Conservation (phyloP, 2,113 vertebrate genomes). For the Pholis gunnellus region DNA sequence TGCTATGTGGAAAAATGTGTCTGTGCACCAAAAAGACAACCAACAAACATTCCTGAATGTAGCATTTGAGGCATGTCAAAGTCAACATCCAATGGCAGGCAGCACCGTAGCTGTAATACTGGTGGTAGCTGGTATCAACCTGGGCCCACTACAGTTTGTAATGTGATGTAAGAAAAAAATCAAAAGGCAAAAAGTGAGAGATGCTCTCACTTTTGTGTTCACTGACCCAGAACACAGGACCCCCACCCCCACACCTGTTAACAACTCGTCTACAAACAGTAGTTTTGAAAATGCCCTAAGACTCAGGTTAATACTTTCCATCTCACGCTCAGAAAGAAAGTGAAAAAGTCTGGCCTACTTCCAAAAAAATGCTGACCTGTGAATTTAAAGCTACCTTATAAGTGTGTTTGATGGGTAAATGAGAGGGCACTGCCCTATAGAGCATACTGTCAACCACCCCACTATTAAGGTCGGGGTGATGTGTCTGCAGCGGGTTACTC, state of each 20-base stretch:
- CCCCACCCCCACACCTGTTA: neutral
- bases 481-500: neutral
- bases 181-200: neutral
- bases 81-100: neutral
- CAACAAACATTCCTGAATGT: conserved; percentile 1
- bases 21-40: neutral
- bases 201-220: too few relatives aligned
- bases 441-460: neutral
- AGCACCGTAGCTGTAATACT: neutral
- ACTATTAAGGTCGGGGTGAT: neutral
- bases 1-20: conserved; percentile 5
- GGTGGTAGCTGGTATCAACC: neutral
- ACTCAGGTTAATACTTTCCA: neutral
- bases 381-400: neutral
- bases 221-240: neutral
- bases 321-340: neutral
- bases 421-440: neutral
- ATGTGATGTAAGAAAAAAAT: neutral
- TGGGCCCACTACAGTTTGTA: too few relatives aligned
- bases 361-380: neutral
- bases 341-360: neutral
- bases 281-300: neutral
- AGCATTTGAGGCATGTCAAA: neutral
- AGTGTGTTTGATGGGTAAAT: neutral
- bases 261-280: neutral